Evolutionary conservation across 35 echinoderm and acorn worm genomes (phyloP).

Genomic region (Lytechinus pictus): DNA sequence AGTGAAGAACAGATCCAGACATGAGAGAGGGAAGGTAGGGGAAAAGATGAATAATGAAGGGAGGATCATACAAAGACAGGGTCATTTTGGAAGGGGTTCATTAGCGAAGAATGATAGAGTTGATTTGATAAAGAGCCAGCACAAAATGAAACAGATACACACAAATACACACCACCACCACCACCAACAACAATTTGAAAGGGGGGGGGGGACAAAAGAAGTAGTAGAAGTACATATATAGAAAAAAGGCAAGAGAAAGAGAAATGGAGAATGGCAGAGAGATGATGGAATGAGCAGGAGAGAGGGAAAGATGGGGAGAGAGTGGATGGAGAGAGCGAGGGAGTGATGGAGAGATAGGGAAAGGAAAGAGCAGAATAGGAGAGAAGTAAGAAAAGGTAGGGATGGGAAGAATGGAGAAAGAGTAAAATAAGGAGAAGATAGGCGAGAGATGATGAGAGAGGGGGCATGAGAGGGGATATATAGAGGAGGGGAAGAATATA

Average conservation of each 20-base stretch:
- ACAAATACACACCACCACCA: background rate
- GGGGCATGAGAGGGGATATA: background rate
- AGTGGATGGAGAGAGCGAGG: background rate
- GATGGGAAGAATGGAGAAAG: no score
- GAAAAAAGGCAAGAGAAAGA: background rate
- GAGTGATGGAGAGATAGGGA: background rate
- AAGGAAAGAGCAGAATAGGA: background rate
- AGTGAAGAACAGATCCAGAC: slow-evolving; percentile 27
- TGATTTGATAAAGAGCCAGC: background rate
- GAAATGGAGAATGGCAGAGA: background rate
- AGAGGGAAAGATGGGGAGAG: background rate
- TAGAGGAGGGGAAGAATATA: background rate
- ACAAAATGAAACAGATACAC: no score
- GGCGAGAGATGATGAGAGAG: background rate
- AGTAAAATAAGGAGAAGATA: no score
- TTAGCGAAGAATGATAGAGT: background rate
- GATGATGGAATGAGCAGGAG: background rate
- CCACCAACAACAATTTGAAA: no score
- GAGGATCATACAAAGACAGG: background rate
- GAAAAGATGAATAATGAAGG: slow-evolving; percentile 38
- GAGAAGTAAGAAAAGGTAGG: background rate
- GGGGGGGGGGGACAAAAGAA: background rate
- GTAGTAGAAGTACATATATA: background rate
- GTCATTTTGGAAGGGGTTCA: background rate
- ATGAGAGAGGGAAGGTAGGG: slow-evolving; percentile 3